Conservation (phyloP, 2,113 vertebrate species). For the Tychaedon coryphoeus region DNA sequence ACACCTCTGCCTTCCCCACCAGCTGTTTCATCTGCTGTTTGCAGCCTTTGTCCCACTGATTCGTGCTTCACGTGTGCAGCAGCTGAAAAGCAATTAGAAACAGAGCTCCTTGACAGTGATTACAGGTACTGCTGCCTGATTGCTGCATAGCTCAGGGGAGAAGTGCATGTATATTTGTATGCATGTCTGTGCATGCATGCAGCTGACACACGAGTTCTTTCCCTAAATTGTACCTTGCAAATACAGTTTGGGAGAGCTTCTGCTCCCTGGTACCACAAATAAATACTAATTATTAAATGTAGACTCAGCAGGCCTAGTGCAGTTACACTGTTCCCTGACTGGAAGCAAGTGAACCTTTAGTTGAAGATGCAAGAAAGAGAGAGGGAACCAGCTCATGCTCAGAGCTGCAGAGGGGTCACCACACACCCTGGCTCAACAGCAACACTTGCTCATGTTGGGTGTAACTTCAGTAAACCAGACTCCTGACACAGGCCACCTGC, state of each 20-base stretch:
- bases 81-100: neutral
- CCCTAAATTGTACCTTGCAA: neutral
- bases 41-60: neutral
- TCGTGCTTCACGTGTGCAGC: fast-evolving
- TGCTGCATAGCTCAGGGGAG: neutral
- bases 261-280: neutral
- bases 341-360: neutral
- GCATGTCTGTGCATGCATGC: neutral
- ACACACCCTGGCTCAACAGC: fast-evolving
- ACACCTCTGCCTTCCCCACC: neutral
- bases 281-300: neutral
- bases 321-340: neutral
- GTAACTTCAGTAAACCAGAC: neutral
- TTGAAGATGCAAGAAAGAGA: neutral
- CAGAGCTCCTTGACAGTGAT: neutral
- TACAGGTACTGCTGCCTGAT: neutral
- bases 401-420: neutral
- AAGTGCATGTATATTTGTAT: fast-evolving
- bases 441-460: neutral
- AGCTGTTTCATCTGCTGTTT: neutral
- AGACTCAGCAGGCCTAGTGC: neutral
- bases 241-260: neutral
- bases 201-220: fast-evolving
- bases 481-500: neutral
- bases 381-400: neutral